Conservation (phyloP, 2,113 vertebrate species). For the Oryzias javanicus region DNA sequence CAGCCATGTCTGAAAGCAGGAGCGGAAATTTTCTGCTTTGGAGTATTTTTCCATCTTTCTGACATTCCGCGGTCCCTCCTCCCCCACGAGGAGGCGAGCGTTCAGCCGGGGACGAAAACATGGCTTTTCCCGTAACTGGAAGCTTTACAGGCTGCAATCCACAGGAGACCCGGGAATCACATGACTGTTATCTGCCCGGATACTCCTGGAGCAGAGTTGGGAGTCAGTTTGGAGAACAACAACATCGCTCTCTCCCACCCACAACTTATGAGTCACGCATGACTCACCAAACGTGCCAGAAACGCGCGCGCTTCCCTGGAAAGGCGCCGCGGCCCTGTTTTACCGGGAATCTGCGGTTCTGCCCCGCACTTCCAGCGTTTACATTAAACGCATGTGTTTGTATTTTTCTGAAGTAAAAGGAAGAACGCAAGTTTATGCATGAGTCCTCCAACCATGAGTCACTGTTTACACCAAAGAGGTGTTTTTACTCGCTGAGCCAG, state of each 20-base stretch:
- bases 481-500: too few species aligned
- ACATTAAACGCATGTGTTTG: too few species aligned
- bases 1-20: too few species aligned
- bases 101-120: neutral
- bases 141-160: conserved; percentile 24
- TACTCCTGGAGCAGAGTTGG: conserved; percentile 45
- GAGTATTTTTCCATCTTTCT: neutral
- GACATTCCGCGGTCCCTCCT: neutral
- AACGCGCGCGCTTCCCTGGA: conserved; percentile 54
- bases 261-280: conserved; percentile 67
- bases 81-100: neutral
- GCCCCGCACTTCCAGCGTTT: too few species aligned
- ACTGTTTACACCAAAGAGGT: too few species aligned
- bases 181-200: conserved; percentile 69
- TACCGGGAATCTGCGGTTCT: too few species aligned
- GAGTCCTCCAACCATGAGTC: too few species aligned
- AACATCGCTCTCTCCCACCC: conserved; percentile 50
- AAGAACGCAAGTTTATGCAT: too few species aligned
- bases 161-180: conserved; percentile 43
- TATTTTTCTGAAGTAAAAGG: too few species aligned
- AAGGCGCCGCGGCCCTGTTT: conserved; percentile 15
- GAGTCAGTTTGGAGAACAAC: conserved; percentile 32
- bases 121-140: conserved; percentile 43
- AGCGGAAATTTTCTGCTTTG: too few species aligned
- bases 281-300: conserved; percentile 74